Conservation (phyloP, 2,888 invertebrate genomes). For the Lysandra bellargus region DNA sequence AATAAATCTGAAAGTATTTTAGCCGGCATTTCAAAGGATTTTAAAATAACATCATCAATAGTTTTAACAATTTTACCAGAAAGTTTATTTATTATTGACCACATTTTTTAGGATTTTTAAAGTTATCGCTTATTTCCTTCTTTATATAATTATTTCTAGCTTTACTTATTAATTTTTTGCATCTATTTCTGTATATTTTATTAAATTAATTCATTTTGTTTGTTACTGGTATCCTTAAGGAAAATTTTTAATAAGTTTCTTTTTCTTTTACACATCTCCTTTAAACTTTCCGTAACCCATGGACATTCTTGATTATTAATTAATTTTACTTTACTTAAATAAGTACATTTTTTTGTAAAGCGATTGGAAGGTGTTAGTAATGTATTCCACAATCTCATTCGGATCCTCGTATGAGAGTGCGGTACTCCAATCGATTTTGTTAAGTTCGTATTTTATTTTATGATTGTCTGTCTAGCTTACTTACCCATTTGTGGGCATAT, state of each 20-base stretch:
- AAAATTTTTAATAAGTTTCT: not conserved
- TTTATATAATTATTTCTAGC: not conserved
- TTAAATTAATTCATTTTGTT: conserved; percentile 6
- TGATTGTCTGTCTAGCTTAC: no score
- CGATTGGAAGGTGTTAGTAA: no score
- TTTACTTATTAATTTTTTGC: not conserved
- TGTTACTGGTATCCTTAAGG: not conserved
- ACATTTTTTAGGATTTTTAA: not conserved
- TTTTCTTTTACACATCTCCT: not conserved
- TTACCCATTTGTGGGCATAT: no score
- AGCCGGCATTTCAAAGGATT: not conserved
- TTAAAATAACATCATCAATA: not conserved
- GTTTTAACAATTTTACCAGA: not conserved
- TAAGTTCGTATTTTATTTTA: no score
- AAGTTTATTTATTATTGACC: not conserved
- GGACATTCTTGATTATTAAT: no score
- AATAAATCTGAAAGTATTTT: not conserved
- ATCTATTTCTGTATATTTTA: not conserved
- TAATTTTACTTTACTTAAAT: no score
- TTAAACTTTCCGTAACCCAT: no score
- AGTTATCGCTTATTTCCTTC: not conserved
- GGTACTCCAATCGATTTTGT: no score
- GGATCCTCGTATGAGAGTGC: no score
- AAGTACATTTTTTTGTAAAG: no score
- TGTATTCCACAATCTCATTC: no score